phyloP scores from a whole-genome alignment of 2,113 vertebrate species.

The Gavialis gangeticus region DNA sequence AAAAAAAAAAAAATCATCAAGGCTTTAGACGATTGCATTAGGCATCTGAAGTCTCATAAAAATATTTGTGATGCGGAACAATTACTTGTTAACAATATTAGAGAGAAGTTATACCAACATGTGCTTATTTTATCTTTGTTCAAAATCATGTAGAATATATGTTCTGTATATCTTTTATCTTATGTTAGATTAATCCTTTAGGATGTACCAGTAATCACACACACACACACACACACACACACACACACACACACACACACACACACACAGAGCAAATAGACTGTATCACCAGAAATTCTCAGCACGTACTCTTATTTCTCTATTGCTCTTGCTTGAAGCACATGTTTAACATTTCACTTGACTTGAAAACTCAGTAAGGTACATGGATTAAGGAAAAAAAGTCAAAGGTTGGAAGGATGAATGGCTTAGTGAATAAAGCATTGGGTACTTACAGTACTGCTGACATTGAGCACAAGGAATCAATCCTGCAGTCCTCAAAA shows the following conservation, averaged over 20 bases:
- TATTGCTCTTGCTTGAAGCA: conserved; percentile 41
- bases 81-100: conserved; percentile 61
- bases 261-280: conserved; percentile 16
- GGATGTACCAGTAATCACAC: not conserved
- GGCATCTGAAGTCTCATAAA: conserved; percentile 60
- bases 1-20: conserved; percentile 59
- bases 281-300: conserved; percentile 39
- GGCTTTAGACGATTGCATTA: conserved; percentile 70
- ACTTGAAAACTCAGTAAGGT: conserved; percentile 70
- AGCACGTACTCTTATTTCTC: conserved; percentile 32
- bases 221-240: no score
- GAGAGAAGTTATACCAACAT: conserved; percentile 52
- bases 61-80: conserved; percentile 53
- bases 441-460: conserved; percentile 67
- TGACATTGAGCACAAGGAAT: conserved; percentile 74
- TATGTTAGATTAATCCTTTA: not conserved
- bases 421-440: conserved; percentile 74
- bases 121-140: conserved; percentile 54
- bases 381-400: conserved; percentile 69
- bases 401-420: conserved; percentile 77
- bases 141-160: not conserved
- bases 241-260: not conserved
- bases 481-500: conserved; percentile 69
- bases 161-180: conserved; percentile 24
- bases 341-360: conserved; percentile 62